Conservation (phyloP, 2,888 invertebrate genomes). For the Ormyrus labotus region DNA sequence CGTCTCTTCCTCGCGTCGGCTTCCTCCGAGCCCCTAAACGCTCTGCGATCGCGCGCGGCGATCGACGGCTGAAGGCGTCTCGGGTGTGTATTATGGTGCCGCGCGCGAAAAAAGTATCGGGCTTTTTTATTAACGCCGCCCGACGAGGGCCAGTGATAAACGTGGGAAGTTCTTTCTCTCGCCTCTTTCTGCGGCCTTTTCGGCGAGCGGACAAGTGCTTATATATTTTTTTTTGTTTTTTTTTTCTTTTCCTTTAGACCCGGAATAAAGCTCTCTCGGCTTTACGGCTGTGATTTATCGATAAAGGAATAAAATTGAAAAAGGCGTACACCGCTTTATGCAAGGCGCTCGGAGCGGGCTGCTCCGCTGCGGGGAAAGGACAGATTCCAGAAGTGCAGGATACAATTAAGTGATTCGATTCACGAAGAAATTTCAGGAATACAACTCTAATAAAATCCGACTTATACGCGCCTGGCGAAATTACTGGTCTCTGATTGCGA, state of each 20-base stretch:
- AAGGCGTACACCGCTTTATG: conserved; percentile 18
- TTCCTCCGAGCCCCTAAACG: background rate
- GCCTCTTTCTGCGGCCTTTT: background rate
- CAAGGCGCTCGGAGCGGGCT: background rate
- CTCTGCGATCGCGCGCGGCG: conserved; percentile 31
- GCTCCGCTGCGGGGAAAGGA: background rate
- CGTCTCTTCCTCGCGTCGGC: conserved; percentile 10
- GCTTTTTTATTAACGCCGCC: conserved; percentile 45
- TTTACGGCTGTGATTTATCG: conserved; percentile 37
- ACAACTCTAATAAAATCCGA: too few species aligned
- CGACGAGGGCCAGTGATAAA: conserved; percentile 36
- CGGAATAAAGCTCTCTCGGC: conserved; percentile 19
- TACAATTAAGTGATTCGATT: background rate
- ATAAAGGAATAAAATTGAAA: conserved; percentile 29
- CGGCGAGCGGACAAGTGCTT: background rate
- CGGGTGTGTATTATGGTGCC: background rate
- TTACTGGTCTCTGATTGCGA: too few species aligned
- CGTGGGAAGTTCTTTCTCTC: conserved; percentile 34
- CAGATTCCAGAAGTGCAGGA: conserved; percentile 1
- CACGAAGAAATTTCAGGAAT: background rate
- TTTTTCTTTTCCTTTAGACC: background rate
- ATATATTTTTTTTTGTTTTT: background rate
- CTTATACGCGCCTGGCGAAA: too few species aligned
- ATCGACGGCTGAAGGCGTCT: background rate
- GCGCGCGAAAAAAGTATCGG: conserved; percentile 30